Conservation (phyloP, 2,888 invertebrate species). For the Mechanitis mazaeus region DNA sequence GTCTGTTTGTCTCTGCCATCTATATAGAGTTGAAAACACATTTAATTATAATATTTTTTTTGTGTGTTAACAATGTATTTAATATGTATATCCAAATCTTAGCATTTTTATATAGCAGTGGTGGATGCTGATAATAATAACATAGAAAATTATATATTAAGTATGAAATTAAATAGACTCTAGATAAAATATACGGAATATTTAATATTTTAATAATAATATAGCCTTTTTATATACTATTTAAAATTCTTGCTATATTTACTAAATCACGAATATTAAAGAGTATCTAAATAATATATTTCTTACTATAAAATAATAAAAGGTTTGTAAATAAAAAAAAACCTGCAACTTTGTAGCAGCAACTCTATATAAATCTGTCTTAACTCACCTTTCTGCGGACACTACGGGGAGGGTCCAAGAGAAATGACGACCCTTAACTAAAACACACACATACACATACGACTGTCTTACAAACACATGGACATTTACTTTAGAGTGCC, state of each 20-base stretch:
- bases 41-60: not conserved
- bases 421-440: constrained; percentile 78
- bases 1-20: constrained; percentile 70
- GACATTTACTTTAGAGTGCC: constrained; percentile 34
- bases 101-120: too few species aligned
- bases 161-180: too few species aligned
- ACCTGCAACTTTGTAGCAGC: constrained; percentile 28
- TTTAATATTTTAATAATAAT: too few species aligned
- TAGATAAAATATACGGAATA: too few species aligned
- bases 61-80: too few species aligned
- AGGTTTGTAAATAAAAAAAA: constrained; percentile 9
- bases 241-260: too few species aligned
- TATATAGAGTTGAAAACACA: constrained; percentile 50
- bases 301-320: not conserved
- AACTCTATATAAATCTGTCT: constrained; percentile 54
- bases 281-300: too few species aligned
- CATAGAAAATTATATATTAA: too few species aligned
- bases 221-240: too few species aligned
- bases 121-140: too few species aligned
- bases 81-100: too few species aligned
- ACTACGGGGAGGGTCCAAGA: constrained; percentile 77
- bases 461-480: constrained; percentile 54
- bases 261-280: too few species aligned
- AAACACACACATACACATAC: constrained; percentile 70
- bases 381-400: constrained; percentile 77